Conservation (phyloP, 2,888 invertebrate genomes). For the Neocrepidodera transversa region DNA sequence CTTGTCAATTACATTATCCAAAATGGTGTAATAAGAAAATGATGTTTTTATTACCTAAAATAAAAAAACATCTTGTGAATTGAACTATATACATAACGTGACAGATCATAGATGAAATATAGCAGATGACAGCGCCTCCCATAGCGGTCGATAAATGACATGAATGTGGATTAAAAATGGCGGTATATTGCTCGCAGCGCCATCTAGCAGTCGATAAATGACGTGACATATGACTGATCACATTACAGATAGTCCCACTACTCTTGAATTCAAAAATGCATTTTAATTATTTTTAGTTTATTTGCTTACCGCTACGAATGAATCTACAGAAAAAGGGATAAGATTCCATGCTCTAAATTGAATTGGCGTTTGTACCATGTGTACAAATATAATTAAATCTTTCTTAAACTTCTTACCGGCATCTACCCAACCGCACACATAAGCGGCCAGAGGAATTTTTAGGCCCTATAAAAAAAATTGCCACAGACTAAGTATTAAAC, state of each 20-base stretch:
- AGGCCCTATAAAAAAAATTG: slow-evolving; percentile 13
- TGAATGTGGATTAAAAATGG: too few relatives aligned
- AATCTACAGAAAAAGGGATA: slow-evolving; percentile 13
- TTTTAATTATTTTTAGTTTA: neutral
- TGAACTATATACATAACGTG: too few relatives aligned
- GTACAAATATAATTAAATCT: slow-evolving; percentile 15
- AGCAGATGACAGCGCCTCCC: too few relatives aligned
- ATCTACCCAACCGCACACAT: slow-evolving; percentile 10
- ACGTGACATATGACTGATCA: too few relatives aligned
- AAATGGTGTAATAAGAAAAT: slow-evolving; percentile 21
- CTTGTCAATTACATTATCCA: slow-evolving; percentile 10
- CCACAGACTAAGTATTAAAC: too few relatives aligned
- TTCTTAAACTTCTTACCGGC: slow-evolving; percentile 11
- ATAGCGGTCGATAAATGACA: too few relatives aligned
- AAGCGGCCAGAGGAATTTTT: slow-evolving; percentile 16
- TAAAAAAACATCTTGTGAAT: too few relatives aligned
- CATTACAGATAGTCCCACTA: too few relatives aligned
- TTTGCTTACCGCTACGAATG: slow-evolving; percentile 16
- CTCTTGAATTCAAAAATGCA: too few relatives aligned
- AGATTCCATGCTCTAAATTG: slow-evolving; percentile 14
- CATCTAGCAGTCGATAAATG: too few relatives aligned
- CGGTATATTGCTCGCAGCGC: too few relatives aligned
- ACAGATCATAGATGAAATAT: too few relatives aligned
- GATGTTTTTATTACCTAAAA: slow-evolving; percentile 25
- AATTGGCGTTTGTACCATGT: slow-evolving; percentile 6